Percentiles rank a stretch among this genome's conserved stretches.
These are phyloP conservation scores for Apis dorsata DNA, from an alignment of 1,140 invertebrate genomes.

Conservation along the genomic window DNA sequence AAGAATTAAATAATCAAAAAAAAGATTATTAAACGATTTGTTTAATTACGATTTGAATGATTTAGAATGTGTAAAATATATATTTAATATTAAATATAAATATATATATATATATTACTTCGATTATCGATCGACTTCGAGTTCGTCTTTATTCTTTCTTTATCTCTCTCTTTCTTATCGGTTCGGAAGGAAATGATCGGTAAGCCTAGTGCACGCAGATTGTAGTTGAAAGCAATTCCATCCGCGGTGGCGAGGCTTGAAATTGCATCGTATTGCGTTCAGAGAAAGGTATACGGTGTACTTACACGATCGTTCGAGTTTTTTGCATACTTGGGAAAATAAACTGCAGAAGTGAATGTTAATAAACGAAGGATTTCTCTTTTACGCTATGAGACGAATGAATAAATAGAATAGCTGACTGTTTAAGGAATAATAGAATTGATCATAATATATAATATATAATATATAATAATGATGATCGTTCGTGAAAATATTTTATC, in stretches of 20 bases:
- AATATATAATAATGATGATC: background rate
- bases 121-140: too few species aligned
- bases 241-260: background rate
- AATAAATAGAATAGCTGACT: constrained; percentile 2
- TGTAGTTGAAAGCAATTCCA: constrained; percentile 3
- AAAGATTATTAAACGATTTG: too few species aligned
- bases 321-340: constrained; percentile 51
- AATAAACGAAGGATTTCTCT: constrained; percentile 51
- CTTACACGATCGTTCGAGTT: constrained; percentile 47
- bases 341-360: constrained; percentile 54
- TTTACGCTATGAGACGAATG: constrained; percentile 24
- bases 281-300: constrained; percentile 46
- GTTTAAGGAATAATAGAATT: background rate
- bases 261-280: constrained; percentile 22
- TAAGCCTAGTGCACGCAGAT: background rate
- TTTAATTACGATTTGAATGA: too few species aligned
- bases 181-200: background rate
- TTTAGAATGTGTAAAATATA: too few species aligned
- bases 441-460: too few species aligned
- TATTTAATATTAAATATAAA: too few species aligned
- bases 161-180: background rate
- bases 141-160: background rate
- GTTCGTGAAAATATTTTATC: too few species aligned
- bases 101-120: too few species aligned
- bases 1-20: too few species aligned